Percentiles rank a stretch among this genome's conserved stretches.
Evolutionary conservation across 2,797 vertebrate genomes (phyloP).

Genomic region (Acrossocheilus wenchowensis): DNA sequence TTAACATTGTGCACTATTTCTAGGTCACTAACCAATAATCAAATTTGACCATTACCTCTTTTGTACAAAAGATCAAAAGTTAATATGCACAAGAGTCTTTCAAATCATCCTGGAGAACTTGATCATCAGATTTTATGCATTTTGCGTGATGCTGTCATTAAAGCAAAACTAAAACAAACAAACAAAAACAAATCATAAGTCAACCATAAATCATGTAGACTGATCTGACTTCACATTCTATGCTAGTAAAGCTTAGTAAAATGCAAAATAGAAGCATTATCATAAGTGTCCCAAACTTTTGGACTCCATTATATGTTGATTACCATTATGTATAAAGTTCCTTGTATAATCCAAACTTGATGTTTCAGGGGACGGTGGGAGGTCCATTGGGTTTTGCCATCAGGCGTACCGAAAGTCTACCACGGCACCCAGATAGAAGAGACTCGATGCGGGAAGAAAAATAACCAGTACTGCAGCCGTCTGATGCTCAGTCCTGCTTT

Average conservation of each 20-base stretch:
- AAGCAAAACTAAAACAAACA: neutral
- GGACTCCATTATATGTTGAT: neutral
- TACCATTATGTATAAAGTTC: neutral
- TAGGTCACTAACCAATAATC: neutral
- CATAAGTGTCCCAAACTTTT: neutral
- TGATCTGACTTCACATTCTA: neutral
- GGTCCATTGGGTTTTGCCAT: slow-evolving; percentile 87
- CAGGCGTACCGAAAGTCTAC: slow-evolving; percentile 75
- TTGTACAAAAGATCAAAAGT: neutral
- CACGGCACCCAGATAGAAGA: slow-evolving; percentile 77
- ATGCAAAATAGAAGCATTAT: neutral
- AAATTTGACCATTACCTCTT: neutral
- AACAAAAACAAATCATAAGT: neutral
- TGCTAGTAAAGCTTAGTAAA: neutral
- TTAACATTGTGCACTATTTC: neutral
- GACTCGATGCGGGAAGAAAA: slow-evolving; percentile 81
- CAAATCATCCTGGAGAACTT: neutral
- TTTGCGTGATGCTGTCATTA: slow-evolving; percentile 2
- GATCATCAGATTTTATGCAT: neutral
- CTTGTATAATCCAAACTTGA: slow-evolving; percentile 26
- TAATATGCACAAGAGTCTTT: neutral
- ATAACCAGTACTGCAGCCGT: slow-evolving; percentile 84
- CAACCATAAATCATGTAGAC: neutral
- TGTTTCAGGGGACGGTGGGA: slow-evolving; percentile 86
- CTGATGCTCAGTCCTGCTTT: slow-evolving; percentile 80